Percentiles rank a stretch among this genome's conserved stretches.
phyloP scores from a whole-genome alignment of 2,797 vertebrate genomes.

The Sebastes itinus region DNA sequence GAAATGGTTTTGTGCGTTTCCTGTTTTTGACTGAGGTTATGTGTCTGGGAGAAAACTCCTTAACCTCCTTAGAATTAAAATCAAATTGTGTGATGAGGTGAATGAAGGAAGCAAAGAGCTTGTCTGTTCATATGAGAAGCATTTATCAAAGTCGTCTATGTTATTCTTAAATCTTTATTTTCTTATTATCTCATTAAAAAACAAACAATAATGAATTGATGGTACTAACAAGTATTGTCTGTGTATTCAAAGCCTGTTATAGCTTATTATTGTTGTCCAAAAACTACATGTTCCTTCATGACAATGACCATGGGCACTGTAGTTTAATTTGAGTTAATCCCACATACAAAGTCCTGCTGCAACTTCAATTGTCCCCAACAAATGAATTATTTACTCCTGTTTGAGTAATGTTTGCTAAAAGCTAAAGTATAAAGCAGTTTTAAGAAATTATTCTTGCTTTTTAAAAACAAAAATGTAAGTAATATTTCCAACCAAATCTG shows the following conservation, averaged over 20 bases:
- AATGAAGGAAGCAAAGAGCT: too few relatives aligned
- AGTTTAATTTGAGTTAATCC: neutral
- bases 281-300: too few relatives aligned
- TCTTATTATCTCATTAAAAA: too few relatives aligned
- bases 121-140: too few relatives aligned
- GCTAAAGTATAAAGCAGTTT: neutral
- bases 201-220: too few relatives aligned
- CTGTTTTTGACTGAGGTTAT: neutral
- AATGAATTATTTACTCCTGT: neutral
- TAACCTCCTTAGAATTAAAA: neutral
- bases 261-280: neutral
- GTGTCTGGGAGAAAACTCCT: neutral
- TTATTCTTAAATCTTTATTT: neutral
- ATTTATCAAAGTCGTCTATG: fast-evolving
- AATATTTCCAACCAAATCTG: neutral
- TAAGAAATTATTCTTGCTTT: neutral
- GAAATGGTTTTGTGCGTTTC: neutral
- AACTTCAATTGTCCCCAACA: neutral
- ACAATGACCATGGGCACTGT: neutral
- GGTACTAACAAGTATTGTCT: neutral
- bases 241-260: neutral
- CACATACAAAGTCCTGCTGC: neutral
- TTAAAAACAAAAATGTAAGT: neutral
- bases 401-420: neutral
- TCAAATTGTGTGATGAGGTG: neutral